Evolutionary conservation across 2,113 vertebrate species (phyloP).

Genomic region (Echinops telfairi): DNA sequence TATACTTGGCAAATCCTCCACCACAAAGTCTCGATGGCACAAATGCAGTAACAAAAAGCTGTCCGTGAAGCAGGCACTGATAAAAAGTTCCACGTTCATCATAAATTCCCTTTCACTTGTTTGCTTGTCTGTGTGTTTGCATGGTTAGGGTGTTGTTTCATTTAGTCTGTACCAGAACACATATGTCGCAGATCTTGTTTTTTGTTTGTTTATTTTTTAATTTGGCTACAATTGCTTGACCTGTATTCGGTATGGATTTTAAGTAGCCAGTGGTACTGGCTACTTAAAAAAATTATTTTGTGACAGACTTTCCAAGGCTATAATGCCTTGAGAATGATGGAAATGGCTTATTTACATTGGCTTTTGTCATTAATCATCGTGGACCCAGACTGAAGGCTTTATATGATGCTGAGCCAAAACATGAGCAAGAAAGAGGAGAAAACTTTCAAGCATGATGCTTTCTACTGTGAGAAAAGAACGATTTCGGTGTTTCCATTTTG

Average conservation of each 20-base stretch:
- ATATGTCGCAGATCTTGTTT: neutral
- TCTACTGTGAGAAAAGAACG: constrained; percentile 77
- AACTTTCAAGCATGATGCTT: constrained; percentile 62
- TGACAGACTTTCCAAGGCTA: constrained; percentile 27
- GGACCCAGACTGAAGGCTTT: constrained; percentile 81
- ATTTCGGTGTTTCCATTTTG: constrained; percentile 81
- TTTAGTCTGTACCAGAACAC: neutral
- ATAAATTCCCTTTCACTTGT: constrained; percentile 67
- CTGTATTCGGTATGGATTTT: constrained; percentile 17
- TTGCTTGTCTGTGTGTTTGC: neutral
- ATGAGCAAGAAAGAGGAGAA: neutral
- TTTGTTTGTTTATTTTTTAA: neutral
- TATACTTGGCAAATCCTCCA: constrained; percentile 87
- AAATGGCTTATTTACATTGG: constrained; percentile 78
- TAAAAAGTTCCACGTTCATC: constrained; percentile 74
- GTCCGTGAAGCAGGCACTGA: constrained; percentile 67
- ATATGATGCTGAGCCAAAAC: constrained; percentile 76
- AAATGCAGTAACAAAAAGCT: constrained; percentile 75
- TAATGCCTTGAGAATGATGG: constrained; percentile 45
- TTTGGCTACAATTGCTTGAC: neutral
- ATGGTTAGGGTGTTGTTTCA: neutral
- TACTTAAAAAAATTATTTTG: constrained; percentile 42
- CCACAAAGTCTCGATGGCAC: constrained; percentile 81
- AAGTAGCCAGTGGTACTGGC: neutral
- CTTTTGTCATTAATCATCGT: constrained; percentile 77